Evolutionary conservation across 2,888 invertebrate species (phyloP).

Genomic region (Cyclophora punctaria): DNA sequence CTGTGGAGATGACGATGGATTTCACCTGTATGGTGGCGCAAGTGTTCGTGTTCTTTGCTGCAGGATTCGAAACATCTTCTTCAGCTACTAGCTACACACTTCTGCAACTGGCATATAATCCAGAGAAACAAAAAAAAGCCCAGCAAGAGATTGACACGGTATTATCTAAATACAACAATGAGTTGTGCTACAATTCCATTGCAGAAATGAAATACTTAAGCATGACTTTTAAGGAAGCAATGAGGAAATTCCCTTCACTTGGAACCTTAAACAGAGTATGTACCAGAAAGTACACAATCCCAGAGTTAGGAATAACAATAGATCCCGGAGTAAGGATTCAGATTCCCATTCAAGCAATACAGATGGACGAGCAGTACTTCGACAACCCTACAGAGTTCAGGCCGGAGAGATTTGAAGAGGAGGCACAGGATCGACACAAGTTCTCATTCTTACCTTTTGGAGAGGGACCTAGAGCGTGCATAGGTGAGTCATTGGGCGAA

Average conservation of each 20-base stretch:
- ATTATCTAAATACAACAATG: conserved; percentile 36
- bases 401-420: conserved; percentile 38
- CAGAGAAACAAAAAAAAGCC: conserved; percentile 44
- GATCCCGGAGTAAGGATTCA: conserved; percentile 47
- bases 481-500: conserved; percentile 32
- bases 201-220: conserved; percentile 39
- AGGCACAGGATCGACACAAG: conserved; percentile 21
- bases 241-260: conserved; percentile 44
- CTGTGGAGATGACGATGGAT: conserved; percentile 39
- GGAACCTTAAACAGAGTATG: conserved; percentile 43
- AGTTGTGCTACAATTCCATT: conserved; percentile 47
- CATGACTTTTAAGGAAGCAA: conserved; percentile 42
- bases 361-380: conserved; percentile 46
- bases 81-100: conserved; percentile 50
- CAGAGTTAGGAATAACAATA: conserved; percentile 35
- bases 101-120: conserved; percentile 52
- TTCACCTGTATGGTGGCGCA: conserved; percentile 38
- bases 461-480: conserved; percentile 45
- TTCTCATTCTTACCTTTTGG: conserved; percentile 48
- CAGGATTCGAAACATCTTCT: conserved; percentile 67
- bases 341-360: conserved; percentile 45
- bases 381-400: conserved; percentile 37
- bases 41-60: conserved; percentile 51
- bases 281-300: conserved; percentile 31
- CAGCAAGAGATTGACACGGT: conserved; percentile 50